A percentile compares a stretch with the other conserved stretches of the same genome.
Evolutionary conservation across 2,113 vertebrate genomes (phyloP).

Genomic region (Podarcis raffonei): DNA sequence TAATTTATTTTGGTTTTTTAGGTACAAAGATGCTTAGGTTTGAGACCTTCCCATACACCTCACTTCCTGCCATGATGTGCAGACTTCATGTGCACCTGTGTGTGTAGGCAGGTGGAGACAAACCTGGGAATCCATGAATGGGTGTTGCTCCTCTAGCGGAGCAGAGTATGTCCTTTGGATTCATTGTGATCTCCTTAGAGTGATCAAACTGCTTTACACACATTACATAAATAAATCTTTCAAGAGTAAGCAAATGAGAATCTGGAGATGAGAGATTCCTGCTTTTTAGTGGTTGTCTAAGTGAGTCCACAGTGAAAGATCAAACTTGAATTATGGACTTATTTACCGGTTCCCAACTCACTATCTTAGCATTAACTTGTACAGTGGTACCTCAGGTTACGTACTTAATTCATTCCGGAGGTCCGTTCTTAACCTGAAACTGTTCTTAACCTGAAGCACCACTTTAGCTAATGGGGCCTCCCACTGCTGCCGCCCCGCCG

Average conservation of each 20-base stretch:
- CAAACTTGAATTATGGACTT: not conserved
- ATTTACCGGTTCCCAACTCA: not conserved
- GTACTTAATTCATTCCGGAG: too few relatives aligned
- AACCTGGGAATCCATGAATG: not conserved
- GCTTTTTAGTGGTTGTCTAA: not conserved
- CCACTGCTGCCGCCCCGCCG: too few relatives aligned
- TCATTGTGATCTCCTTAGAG: not conserved
- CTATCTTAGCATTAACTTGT: not conserved
- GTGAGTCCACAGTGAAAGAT: not conserved
- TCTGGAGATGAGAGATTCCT: not conserved
- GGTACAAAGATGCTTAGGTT: not conserved
- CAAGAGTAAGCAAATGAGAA: not conserved
- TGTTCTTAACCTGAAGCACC: too few relatives aligned
- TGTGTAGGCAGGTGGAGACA: not conserved
- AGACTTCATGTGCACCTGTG: not conserved
- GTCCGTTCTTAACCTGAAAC: too few relatives aligned
- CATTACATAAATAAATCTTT: not conserved
- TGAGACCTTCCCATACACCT: not conserved
- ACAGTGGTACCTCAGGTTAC: too few relatives aligned
- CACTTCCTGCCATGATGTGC: not conserved
- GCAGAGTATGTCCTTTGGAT: not conserved
- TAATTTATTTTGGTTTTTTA: not conserved
- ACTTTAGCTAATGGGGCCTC: too few relatives aligned
- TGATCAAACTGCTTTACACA: not conserved
- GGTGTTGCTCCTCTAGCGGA: not conserved